Percentiles rank a stretch among this genome's conserved stretches.
phyloP scores from a whole-genome alignment of 2,888 invertebrate species.

The Coelopa pilipes region DNA sequence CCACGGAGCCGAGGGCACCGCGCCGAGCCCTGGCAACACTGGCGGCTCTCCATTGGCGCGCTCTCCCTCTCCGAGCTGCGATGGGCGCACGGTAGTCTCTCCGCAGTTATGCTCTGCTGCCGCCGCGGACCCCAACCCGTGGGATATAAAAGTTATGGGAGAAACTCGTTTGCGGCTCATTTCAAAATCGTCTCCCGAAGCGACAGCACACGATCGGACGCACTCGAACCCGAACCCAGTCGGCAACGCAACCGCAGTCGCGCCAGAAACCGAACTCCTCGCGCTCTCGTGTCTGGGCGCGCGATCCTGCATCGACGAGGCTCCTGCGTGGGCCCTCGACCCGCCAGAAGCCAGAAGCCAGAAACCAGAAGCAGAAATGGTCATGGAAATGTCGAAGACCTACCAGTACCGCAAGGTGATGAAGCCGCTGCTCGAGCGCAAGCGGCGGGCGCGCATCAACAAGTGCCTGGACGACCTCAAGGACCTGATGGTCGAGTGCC shows the following conservation, averaged over 20 bases:
- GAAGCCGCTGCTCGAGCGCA: conserved; percentile 92
- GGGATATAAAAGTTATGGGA: conserved; percentile 64
- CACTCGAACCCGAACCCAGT: conserved; percentile 32
- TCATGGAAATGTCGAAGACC: conserved; percentile 79
- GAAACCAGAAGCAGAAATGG: conserved; percentile 50
- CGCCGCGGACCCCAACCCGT: conserved; percentile 38
- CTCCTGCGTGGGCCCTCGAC: no score
- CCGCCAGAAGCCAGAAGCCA: background rate
- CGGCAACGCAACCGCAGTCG: conserved; percentile 11
- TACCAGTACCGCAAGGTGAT: conserved; percentile 95
- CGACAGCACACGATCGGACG: conserved; percentile 48
- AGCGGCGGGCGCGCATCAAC: conserved; percentile 88
- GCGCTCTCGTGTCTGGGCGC: background rate
- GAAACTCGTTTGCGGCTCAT: conserved; percentile 65
- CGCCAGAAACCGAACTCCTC: background rate
- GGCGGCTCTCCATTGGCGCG: background rate
- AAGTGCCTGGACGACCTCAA: conserved; percentile 90
- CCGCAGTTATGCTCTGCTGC: conserved; percentile 52
- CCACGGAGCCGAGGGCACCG: no score
- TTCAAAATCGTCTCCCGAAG: conserved; percentile 61
- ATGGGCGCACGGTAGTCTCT: conserved; percentile 54
- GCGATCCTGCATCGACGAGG: background rate
- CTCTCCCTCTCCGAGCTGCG: background rate
- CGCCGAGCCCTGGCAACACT: conserved; percentile 5
- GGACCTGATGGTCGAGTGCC: conserved; percentile 81